Evolutionary conservation across 2,888 invertebrate species (phyloP).

Genomic region (Drosophila mettleri): DNA sequence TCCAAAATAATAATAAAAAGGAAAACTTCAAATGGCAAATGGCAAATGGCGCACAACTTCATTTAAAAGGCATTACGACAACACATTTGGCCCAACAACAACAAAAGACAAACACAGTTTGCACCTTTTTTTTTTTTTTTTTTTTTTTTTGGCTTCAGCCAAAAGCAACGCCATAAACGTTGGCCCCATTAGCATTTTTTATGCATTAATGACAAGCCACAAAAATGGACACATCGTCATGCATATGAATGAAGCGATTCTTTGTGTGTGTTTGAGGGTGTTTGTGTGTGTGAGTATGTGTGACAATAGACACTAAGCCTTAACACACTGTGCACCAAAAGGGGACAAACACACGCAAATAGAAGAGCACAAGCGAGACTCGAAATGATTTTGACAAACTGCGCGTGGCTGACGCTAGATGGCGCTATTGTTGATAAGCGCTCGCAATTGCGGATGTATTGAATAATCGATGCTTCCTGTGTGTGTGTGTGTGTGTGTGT

Average conservation of each 20-base stretch:
- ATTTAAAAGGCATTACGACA: slow-evolving; percentile 77
- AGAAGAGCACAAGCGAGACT: slow-evolving; percentile 22
- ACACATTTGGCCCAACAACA: slow-evolving; percentile 61
- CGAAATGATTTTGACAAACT: slow-evolving; percentile 72
- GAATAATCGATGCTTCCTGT: slow-evolving; percentile 78
- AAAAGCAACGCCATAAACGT: slow-evolving; percentile 71
- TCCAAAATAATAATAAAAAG: slow-evolving; percentile 43
- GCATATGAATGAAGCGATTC: slow-evolving; percentile 69
- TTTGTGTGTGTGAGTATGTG: slow-evolving; percentile 26
- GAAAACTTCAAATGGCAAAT: slow-evolving; percentile 77
- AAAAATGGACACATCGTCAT: slow-evolving; percentile 79
- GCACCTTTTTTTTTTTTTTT: slow-evolving; percentile 64
- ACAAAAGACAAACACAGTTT: slow-evolving; percentile 61
- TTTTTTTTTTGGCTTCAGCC: slow-evolving; percentile 43
- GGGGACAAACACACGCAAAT: slow-evolving; percentile 7
- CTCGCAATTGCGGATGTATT: slow-evolving; percentile 76
- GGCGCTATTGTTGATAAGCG: slow-evolving; percentile 75
- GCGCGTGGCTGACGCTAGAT: slow-evolving; percentile 65
- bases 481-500: slow-evolving; percentile 13
- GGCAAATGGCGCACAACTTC: slow-evolving; percentile 79
- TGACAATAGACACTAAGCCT: slow-evolving; percentile 75
- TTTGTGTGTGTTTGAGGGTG: slow-evolving; percentile 9
- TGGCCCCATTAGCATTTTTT: slow-evolving; percentile 75
- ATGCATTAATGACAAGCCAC: slow-evolving; percentile 80
- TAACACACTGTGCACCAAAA: slow-evolving; percentile 57